Evolutionary conservation across 2,797 vertebrate genomes (phyloP).

Genomic region (Ctenopoma kingsleyae): DNA sequence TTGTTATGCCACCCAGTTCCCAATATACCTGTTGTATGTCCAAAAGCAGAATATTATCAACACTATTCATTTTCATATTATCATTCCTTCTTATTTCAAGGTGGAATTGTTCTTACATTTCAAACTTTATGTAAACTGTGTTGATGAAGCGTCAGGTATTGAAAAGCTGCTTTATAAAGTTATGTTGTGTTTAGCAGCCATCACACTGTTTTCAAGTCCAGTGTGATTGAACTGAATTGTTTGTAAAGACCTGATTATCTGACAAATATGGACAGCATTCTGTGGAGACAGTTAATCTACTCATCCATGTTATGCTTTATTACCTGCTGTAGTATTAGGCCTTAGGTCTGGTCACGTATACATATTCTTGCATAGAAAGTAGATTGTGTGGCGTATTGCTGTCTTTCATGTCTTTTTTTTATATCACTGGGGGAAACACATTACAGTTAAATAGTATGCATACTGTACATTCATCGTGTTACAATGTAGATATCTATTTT

Average conservation of each 20-base stretch:
- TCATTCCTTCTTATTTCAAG: slow-evolving; percentile 64
- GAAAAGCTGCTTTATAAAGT: slow-evolving; percentile 36
- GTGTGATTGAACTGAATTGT: slow-evolving; percentile 5
- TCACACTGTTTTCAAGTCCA: slow-evolving; percentile 13
- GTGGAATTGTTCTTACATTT: slow-evolving; percentile 44
- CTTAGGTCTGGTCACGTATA: slow-evolving; percentile 22
- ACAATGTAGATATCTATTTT: slow-evolving; percentile 85
- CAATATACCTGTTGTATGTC: slow-evolving; percentile 22
- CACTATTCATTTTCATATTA: slow-evolving; percentile 16
- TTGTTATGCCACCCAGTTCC: slow-evolving; percentile 5
- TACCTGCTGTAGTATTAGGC: slow-evolving; percentile 24
- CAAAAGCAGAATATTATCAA: slow-evolving; percentile 52
- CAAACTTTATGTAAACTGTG: slow-evolving; percentile 41
- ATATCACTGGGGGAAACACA: slow-evolving; percentile 46
- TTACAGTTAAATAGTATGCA: slow-evolving; percentile 59
- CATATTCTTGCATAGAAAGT: slow-evolving; percentile 47
- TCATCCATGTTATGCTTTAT: slow-evolving; percentile 25
- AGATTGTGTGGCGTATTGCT: slow-evolving; percentile 54
- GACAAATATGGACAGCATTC: slow-evolving; percentile 16
- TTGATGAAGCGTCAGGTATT: slow-evolving; percentile 35
- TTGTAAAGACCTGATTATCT: slow-evolving; percentile 18
- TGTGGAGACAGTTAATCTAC: slow-evolving; percentile 23
- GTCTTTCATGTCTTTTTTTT: slow-evolving; percentile 43
- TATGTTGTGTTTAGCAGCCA: slow-evolving; percentile 16
- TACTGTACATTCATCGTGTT: slow-evolving; percentile 75